A percentile compares a stretch with the other conserved stretches of the same genome.
Conservation (phyloP, 2,797 vertebrate species). For the Tauraco hartlaubi region DNA sequence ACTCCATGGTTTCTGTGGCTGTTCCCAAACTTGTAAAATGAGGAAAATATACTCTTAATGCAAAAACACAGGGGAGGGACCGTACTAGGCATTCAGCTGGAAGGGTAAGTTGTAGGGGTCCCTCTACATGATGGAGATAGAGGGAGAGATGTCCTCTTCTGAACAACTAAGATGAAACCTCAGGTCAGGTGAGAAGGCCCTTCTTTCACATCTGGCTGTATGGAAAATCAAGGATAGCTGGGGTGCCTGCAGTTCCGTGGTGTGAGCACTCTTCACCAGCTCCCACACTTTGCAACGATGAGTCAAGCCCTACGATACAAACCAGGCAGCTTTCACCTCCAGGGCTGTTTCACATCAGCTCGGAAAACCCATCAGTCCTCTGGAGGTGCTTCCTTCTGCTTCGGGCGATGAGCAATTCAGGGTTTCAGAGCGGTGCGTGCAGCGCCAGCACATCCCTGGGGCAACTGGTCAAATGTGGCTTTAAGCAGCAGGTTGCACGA, state of each 20-base stretch:
- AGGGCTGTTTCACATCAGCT: background rate
- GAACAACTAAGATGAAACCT: background rate
- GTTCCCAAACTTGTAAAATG: background rate
- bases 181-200: background rate
- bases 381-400: background rate
- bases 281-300: background rate
- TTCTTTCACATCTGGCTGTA: background rate
- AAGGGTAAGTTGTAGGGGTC: background rate
- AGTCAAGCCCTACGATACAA: accelerated
- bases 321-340: background rate
- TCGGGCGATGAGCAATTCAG: background rate
- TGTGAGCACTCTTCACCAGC: too few relatives aligned
- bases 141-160: background rate
- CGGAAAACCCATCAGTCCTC: background rate
- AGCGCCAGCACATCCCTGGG: background rate
- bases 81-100: too few relatives aligned
- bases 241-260: background rate
- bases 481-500: background rate
- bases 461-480: background rate
- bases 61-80: background rate
- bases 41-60: background rate
- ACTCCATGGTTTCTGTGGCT: background rate
- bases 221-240: background rate
- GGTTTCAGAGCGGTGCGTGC: background rate
- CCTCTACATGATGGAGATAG: background rate